phyloP scores from a whole-genome alignment of 2,113 vertebrate genomes.

The Sceloporus tristichus region DNA sequence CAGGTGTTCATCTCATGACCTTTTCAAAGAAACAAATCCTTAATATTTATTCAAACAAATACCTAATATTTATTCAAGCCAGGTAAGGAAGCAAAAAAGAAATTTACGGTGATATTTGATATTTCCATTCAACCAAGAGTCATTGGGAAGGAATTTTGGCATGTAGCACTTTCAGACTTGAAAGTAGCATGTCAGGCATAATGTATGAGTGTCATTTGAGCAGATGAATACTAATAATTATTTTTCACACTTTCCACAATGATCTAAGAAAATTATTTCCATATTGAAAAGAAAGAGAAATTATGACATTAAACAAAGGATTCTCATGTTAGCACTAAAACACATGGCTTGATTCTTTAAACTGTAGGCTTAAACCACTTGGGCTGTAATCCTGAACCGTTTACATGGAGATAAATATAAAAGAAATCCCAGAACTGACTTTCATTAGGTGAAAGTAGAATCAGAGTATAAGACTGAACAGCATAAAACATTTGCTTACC shows the following conservation, averaged over 20 bases:
- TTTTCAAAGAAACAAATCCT: neutral
- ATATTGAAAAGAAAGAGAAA: neutral
- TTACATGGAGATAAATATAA: neutral
- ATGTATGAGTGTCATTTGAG: slow-evolving; percentile 16
- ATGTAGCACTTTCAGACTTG: slow-evolving; percentile 11
- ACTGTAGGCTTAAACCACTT: neutral
- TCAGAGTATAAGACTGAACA: neutral
- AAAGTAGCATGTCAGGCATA: slow-evolving; percentile 17
- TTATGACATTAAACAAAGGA: neutral
- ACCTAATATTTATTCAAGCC: slow-evolving; percentile 15
- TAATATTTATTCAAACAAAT: neutral
- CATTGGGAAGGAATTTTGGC: slow-evolving; percentile 28
- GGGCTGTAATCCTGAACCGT: too few relatives aligned
- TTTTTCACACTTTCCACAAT: neutral
- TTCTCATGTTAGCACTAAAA: neutral
- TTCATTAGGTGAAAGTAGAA: neutral
- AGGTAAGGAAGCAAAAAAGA: slow-evolving; percentile 1
- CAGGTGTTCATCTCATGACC: slow-evolving; percentile 2
- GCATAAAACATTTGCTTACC: neutral
- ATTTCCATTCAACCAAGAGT: neutral
- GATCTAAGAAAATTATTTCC: slow-evolving; percentile 6
- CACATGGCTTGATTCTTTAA: neutral
- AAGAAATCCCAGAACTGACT: neutral
- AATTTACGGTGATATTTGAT: slow-evolving; percentile 21
- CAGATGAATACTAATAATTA: slow-evolving; percentile 19